Percentiles rank a stretch among this genome's conserved stretches.
phyloP scores from a whole-genome alignment of 2,797 vertebrate species.

The Clarias laeviceps region DNA sequence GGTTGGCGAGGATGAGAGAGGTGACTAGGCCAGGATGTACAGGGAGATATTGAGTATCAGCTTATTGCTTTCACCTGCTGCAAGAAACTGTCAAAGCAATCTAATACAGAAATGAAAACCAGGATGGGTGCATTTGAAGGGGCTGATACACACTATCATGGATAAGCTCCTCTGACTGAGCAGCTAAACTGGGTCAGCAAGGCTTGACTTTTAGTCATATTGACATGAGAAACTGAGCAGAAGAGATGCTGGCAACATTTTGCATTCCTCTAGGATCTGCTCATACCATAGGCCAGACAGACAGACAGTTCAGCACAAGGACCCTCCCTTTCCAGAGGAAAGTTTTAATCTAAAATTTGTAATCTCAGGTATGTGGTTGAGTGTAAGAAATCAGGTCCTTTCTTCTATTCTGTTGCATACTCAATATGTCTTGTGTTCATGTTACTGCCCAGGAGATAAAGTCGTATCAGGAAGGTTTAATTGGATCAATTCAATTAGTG shows the following conservation, averaged over 20 bases:
- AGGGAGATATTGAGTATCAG: conserved; percentile 33
- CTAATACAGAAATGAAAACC: conserved; percentile 35
- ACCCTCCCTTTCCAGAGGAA: neutral
- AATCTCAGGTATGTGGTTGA: conserved; percentile 17
- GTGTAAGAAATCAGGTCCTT: neutral
- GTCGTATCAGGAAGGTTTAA: conserved; percentile 52
- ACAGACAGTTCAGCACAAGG: conserved; percentile 20
- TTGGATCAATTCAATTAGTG: conserved; percentile 58
- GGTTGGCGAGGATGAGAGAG: conserved; percentile 25
- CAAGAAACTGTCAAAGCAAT: conserved; percentile 36
- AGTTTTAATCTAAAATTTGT: conserved; percentile 25
- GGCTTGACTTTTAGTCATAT: conserved; percentile 44
- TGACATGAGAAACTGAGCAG: conserved; percentile 3
- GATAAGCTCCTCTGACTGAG: conserved; percentile 49
- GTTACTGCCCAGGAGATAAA: conserved; percentile 54
- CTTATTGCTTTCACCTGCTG: conserved; percentile 15
- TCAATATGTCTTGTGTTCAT: conserved; percentile 40
- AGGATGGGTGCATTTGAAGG: conserved; percentile 23
- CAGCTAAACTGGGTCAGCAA: conserved; percentile 50
- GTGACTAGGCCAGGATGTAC: conserved; percentile 26
- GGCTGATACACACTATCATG: conserved; percentile 29
- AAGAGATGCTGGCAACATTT: conserved; percentile 10
- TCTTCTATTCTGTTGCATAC: conserved; percentile 29
- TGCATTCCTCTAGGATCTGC: conserved; percentile 28
- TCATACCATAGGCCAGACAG: conserved; percentile 29